Base-by-base conservation (phyloP, 2,888 invertebrate species). In the Drosophila ustulata region DNA sequence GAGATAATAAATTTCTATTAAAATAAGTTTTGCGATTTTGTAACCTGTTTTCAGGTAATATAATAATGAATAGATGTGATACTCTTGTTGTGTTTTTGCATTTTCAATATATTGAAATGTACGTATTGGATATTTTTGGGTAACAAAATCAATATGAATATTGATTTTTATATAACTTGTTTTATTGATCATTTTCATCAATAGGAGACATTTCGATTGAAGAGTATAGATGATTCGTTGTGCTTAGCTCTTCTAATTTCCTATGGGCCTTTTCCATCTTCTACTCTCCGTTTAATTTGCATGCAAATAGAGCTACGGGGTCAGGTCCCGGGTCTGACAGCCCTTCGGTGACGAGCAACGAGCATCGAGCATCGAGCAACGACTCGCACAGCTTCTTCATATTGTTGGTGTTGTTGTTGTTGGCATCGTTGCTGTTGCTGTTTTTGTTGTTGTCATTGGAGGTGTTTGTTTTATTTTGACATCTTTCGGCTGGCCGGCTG, bases 391-490 rank as follows among this genome's bases (percentile, higher is more conserved):
- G 46, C n/a, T 39, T 47, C 23, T 50, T 62, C 34, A 23, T 30
- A 23, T 37, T 56, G 49, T 46, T 45, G 53, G 3, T 45, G 9
- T 25, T 55, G 51, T 3, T 52, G 52, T 23, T 55, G 51, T 28
- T 47, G 58, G n/a, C 65, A 53, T 46, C 28, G 28, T 28, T 5
- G 28, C 3, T 45, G 28, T 25, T 43, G 50, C 4, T 39, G 52
- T 58, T 58, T 47, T 28, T 47, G 43, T 41, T 58, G 62, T 49
- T 63, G 71, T 49, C 56, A 57, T 66, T 66, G 68, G 56, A 80
- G 88, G 87, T 87, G 89, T 80, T 89, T 78, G 75, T 84, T 87
- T 84, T 87, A 78, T 84, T 84, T 87, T 87, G 84, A 87, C 87
- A 87, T 80, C 78, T 78, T 78, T 80, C 52, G 71, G 70, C 66